These are phyloP conservation scores for Grammomys dolichurus DNA, from an alignment of 2,113 vertebrate genomes.

Conservation along the genomic window DNA sequence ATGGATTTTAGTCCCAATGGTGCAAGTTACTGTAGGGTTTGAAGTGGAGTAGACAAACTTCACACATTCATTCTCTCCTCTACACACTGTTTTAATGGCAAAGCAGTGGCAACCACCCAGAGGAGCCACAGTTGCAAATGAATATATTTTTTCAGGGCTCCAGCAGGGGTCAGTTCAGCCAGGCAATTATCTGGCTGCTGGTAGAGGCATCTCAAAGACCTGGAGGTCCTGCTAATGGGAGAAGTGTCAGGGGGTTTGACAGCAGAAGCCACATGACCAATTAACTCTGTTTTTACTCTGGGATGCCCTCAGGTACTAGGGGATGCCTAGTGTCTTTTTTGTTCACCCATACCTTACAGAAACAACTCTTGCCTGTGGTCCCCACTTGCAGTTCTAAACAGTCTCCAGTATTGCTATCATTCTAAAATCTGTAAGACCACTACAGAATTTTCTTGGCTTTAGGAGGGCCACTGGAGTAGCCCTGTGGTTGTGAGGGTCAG, in stretches of 20 bases:
- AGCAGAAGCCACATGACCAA: fast-evolving
- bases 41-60: too few species aligned
- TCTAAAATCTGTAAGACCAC: neutral
- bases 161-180: neutral
- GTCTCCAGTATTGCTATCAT: neutral
- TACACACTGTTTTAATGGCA: neutral
- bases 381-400: neutral
- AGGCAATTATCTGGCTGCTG: neutral
- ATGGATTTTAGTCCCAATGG: neutral
- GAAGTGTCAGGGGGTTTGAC: neutral
- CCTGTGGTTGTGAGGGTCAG: neutral
- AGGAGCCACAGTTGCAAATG: neutral
- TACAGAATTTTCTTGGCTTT: neutral
- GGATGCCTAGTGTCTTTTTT: neutral
- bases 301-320: neutral
- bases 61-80: neutral
- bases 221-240: neutral
- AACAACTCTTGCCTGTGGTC: neutral
- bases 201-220: neutral
- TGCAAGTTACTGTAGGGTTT: too few species aligned
- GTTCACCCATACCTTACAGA: neutral
- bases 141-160: neutral
- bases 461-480: neutral
- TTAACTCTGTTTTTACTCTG: neutral
- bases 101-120: neutral